Percentiles rank a stretch among this genome's conserved stretches.
These are phyloP conservation scores for Chaenodraco wilsoni DNA, from an alignment of 2,797 vertebrate species.

Conservation along the genomic window DNA sequence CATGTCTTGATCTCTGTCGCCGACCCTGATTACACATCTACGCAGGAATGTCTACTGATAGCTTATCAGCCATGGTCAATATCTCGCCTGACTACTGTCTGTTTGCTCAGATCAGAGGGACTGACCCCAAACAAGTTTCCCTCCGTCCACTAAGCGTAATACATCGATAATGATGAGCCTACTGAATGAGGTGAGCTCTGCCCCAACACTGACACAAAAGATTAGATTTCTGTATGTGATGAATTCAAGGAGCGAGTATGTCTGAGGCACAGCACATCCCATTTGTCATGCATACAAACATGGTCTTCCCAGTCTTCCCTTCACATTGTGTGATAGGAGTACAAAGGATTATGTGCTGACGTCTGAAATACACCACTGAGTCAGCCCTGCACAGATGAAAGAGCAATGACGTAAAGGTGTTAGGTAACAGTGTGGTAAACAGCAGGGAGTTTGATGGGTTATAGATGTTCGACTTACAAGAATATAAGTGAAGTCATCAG, in stretches of 20 bases:
- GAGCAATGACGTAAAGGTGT: conserved; percentile 62
- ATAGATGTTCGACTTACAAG: conserved; percentile 14
- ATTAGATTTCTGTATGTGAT: conserved; percentile 12
- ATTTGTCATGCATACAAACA: conserved; percentile 7
- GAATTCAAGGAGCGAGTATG: not conserved
- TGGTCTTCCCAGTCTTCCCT: conserved; percentile 1
- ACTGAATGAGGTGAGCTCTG: not conserved
- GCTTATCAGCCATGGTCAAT: conserved; percentile 67
- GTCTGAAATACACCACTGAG: conserved; percentile 52
- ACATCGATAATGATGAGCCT: conserved; percentile 1
- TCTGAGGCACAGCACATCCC: not conserved
- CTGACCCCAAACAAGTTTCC: conserved; percentile 13
- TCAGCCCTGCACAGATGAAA: conserved; percentile 54
- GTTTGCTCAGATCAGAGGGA: conserved; percentile 53
- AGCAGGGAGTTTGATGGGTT: conserved; percentile 16
- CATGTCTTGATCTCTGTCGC: conserved; percentile 40
- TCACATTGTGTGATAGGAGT: conserved; percentile 17
- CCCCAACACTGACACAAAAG: conserved; percentile 10
- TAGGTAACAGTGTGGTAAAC: conserved; percentile 46
- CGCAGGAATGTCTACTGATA: conserved; percentile 69
- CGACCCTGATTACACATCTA: conserved; percentile 58
- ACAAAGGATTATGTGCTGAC: conserved; percentile 55
- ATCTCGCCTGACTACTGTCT: conserved; percentile 51
- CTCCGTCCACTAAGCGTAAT: conserved; percentile 16
- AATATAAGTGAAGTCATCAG: conserved; percentile 31